Evolutionary conservation across 2,888 invertebrate species (phyloP).

Genomic region (Oxycera nigricornis): DNA sequence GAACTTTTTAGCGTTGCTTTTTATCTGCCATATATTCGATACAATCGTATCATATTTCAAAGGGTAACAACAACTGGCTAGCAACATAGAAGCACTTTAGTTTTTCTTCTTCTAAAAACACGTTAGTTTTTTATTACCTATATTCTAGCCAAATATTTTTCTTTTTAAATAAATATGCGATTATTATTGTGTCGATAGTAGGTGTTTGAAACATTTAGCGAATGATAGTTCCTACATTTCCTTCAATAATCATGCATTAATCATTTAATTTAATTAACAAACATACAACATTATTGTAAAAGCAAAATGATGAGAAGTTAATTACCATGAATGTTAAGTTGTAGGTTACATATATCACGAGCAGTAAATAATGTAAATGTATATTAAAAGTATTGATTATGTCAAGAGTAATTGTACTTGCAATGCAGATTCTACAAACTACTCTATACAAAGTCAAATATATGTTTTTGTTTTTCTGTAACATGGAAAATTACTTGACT

Average conservation of each 20-base stretch:
- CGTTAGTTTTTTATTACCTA: too few relatives aligned
- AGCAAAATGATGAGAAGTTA: conserved; percentile 9
- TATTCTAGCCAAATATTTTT: too few relatives aligned
- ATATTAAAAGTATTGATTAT: neutral
- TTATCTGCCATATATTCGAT: too few relatives aligned
- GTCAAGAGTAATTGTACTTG: neutral
- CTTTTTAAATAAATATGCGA: too few relatives aligned
- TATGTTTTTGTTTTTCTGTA: too few relatives aligned
- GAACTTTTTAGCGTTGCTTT: too few relatives aligned
- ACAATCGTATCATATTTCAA: too few relatives aligned
- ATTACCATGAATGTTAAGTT: conserved; percentile 16
- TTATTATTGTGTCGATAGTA: too few relatives aligned
- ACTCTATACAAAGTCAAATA: conserved; percentile 22
- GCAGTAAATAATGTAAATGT: conserved; percentile 3
- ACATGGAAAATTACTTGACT: conserved; percentile 23
- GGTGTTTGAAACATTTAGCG: neutral
- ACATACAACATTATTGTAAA: conserved; percentile 19
- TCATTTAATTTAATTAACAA: neutral
- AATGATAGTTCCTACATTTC: neutral
- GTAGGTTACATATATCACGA: conserved; percentile 15
- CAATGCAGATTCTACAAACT: conserved; percentile 2
- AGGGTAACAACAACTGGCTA: too few relatives aligned
- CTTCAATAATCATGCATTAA: conserved; percentile 28
- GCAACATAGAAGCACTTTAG: too few relatives aligned
- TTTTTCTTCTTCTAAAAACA: too few relatives aligned